A percentile compares a stretch with the other conserved stretches of the same genome.
Conservation (phyloP, 2,888 invertebrate genomes). For the Lepidochrysops patricia region DNA sequence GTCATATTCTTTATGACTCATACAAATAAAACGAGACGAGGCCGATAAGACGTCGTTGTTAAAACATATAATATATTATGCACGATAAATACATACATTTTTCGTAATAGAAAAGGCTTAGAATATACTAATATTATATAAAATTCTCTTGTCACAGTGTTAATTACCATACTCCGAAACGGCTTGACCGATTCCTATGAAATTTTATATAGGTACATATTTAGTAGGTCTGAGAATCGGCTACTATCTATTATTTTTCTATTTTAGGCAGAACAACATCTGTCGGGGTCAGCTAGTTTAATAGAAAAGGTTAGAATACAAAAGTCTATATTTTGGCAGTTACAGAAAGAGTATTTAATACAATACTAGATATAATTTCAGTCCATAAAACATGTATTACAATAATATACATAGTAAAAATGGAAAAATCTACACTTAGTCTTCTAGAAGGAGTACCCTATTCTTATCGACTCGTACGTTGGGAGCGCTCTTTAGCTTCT, state of each 20-base stretch:
- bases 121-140: background rate
- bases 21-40: too few species aligned
- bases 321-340: background rate
- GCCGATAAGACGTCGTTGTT: too few species aligned
- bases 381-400: conserved; percentile 11
- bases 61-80: too few species aligned
- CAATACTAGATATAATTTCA: conserved; percentile 15
- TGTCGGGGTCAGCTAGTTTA: too few species aligned
- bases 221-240: too few species aligned
- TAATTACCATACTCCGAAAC: too few species aligned
- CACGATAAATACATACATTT: too few species aligned
- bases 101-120: background rate
- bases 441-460: conserved; percentile 55
- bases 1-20: background rate
- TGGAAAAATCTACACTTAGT: conserved; percentile 20
- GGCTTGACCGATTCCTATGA: too few species aligned
- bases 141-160: too few species aligned
- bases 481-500: conserved; percentile 80
- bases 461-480: conserved; percentile 77
- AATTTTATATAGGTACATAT: too few species aligned
- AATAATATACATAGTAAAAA: conserved; percentile 7
- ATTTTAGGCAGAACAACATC: too few species aligned
- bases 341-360: background rate
- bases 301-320: background rate
- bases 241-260: too few species aligned